Percentiles rank a stretch among this genome's conserved stretches.
Conservation (phyloP, 2,888 invertebrate genomes). For the Blomia tropicalis region DNA sequence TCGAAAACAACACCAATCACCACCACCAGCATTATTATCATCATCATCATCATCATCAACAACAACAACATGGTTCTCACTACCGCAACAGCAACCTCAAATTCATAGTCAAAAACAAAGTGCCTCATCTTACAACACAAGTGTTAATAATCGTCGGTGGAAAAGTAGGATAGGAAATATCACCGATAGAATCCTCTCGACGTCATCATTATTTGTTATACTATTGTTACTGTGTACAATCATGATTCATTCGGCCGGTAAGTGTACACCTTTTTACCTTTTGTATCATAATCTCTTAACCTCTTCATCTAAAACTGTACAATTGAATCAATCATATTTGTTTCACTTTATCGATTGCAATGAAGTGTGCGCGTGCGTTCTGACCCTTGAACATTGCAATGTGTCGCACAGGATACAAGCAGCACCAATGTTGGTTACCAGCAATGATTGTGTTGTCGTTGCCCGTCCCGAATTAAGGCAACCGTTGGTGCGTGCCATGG, state of each 20-base stretch:
- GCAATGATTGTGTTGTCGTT: too few relatives aligned
- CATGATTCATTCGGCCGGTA: conserved; percentile 4
- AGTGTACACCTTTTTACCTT: neutral
- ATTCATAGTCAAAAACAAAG: too few relatives aligned
- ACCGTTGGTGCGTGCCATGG: neutral
- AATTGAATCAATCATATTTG: neutral
- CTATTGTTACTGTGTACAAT: neutral
- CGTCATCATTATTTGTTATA: neutral
- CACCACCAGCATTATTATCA: too few relatives aligned
- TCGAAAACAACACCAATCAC: neutral
- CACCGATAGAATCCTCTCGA: too few relatives aligned
- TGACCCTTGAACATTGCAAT: neutral
- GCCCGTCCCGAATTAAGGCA: neutral
- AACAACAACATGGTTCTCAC: neutral
- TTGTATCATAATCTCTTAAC: neutral
- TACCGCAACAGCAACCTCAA: too few relatives aligned
- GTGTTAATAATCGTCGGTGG: too few relatives aligned
- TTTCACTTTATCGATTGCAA: neutral
- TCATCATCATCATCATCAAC: neutral
- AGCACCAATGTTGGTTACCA: too few relatives aligned
- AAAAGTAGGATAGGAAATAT: too few relatives aligned
- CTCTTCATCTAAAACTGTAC: too few relatives aligned
- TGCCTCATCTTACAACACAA: too few relatives aligned
- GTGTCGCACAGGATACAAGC: neutral
- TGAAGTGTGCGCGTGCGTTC: conserved; percentile 7